Evolutionary conservation across 1,140 invertebrate species (phyloP), one percentile per base, ranked within the genome.

Genomic region (Neocloeon triangulifer): DNA sequence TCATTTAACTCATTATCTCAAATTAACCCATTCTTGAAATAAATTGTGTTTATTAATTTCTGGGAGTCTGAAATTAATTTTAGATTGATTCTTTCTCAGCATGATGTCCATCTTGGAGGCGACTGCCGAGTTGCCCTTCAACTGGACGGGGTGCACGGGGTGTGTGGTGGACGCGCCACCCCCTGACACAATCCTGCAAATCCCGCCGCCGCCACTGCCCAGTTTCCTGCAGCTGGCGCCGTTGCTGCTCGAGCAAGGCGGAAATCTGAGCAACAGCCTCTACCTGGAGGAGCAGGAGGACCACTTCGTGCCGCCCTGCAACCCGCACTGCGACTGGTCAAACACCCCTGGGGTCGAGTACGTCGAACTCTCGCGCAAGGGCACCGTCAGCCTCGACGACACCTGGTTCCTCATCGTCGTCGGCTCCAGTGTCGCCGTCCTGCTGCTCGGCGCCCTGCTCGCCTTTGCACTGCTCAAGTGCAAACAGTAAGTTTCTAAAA

Each of bases 401-500:
- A 76, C 77, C 0, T 81, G 76, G 77, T 61, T 81, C 20, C 52
- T 81, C 34, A 66, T 77, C n/a, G 46, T 78, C 25, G 69, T 80
- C 40, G 73, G 70, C 0, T 78, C 71, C 20, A 76, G 73, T 41
- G 64, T 78, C 27, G 75, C 71, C 8, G 69, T 80, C 6, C 61
- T 80, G 10, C 64, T 78, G 30, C 58, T 82, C 10, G 75, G 74
- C 28, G 68, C 73, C 4, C 51, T 81, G 13, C 53, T 84, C 16
- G 74, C 76, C 0, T 61, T 78, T 12, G 68, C 80, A 39, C 59
- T 81, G 13, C 61, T 80, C 20, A 73, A 76, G 47, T 79, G 73
- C 52, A 62, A 74, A 66, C 72, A 78, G 74, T 79, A 58, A 71
- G 73, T 73, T n/a, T n/a, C n/a, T n/a, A n/a, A n/a, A n/a, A n/a